phyloP scores from a whole-genome alignment of 2,113 vertebrate genomes.

The Pseudonaja textilis region DNA sequence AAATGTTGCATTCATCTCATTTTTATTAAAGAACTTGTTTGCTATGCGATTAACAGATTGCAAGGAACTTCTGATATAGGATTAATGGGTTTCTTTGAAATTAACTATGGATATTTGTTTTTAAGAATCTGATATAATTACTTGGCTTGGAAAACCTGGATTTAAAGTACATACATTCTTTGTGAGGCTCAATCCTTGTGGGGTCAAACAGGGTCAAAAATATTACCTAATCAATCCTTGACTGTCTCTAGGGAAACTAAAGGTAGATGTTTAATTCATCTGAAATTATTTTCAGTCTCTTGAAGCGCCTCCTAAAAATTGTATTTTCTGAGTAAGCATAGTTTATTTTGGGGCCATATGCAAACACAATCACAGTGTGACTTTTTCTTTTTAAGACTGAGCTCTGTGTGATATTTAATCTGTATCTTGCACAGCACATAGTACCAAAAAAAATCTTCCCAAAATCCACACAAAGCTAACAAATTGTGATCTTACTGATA shows the following conservation, averaged over 20 bases:
- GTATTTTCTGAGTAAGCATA: conserved; percentile 30
- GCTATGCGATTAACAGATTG: background rate
- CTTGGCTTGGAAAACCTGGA: background rate
- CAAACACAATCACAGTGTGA: conserved; percentile 29
- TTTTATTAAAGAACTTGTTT: background rate
- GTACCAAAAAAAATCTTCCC: background rate
- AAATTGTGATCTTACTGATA: background rate
- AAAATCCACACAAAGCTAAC: background rate
- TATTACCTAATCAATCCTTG: conserved; percentile 48
- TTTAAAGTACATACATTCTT: background rate
- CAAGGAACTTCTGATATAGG: background rate
- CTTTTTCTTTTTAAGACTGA: conserved; percentile 29
- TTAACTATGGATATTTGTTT: background rate
- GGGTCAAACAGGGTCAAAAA: conserved; percentile 28
- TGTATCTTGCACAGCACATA: conserved; percentile 23
- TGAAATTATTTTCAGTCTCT: conserved; percentile 51
- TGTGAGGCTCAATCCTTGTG: conserved; percentile 11
- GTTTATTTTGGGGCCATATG: conserved; percentile 21
- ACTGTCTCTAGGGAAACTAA: conserved; percentile 37
- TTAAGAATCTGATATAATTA: background rate
- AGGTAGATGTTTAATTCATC: conserved; percentile 55
- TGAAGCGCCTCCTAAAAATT: conserved; percentile 48
- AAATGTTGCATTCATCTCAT: background rate
- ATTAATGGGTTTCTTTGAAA: background rate
- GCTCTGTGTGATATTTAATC: conserved; percentile 24